Conservation (phyloP, 2,797 vertebrate genomes). For the Tokudaia tokunoshimensis region DNA sequence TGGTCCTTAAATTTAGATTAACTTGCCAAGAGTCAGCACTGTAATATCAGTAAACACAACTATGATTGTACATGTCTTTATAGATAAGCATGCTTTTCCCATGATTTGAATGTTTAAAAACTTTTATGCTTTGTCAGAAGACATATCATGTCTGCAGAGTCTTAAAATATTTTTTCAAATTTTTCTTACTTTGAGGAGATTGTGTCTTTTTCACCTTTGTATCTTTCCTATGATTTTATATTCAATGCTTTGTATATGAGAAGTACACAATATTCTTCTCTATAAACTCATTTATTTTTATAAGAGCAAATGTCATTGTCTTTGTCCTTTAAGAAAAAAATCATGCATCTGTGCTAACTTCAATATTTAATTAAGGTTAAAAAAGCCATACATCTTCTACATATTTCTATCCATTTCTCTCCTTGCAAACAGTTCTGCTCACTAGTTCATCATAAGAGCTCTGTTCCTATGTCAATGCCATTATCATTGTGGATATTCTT, state of each 20-base stretch:
- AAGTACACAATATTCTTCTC: not conserved
- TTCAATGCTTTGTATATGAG: not conserved
- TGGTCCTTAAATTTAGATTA: not conserved
- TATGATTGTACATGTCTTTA: not conserved
- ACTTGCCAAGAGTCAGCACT: not conserved
- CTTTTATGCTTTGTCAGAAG: constrained; percentile 19
- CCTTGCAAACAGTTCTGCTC: not conserved
- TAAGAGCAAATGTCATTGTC: not conserved
- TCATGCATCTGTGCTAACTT: not conserved
- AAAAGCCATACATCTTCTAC: not conserved
- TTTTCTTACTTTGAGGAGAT: not conserved
- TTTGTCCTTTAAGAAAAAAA: constrained; percentile 3
- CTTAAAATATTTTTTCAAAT: not conserved
- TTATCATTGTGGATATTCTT: constrained; percentile 12
- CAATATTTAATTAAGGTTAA: not conserved
- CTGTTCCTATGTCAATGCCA: not conserved
- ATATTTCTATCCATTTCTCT: not conserved
- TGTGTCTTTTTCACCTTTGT: not conserved
- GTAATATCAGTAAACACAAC: not conserved
- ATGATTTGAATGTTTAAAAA: not conserved
- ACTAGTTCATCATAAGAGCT: not conserved
- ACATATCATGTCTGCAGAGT: not conserved
- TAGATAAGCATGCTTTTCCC: not conserved
- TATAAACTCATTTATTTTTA: constrained; percentile 21
- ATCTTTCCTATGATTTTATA: not conserved